Evolutionary conservation across 2,888 invertebrate species (phyloP).

Genomic region (Acleris cristana): DNA sequence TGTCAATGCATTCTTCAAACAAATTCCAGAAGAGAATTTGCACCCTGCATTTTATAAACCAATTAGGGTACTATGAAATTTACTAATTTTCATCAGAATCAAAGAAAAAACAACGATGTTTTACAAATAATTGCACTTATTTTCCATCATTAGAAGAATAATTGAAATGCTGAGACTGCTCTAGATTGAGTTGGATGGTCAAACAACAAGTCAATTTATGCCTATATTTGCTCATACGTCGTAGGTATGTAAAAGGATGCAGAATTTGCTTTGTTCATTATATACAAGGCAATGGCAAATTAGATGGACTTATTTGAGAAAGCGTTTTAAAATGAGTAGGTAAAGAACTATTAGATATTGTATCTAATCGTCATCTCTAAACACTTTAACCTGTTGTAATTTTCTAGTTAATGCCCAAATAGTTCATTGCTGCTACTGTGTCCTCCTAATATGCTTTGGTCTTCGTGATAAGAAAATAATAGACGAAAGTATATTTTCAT

Average conservation of each 20-base stretch:
- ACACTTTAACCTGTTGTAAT: neutral
- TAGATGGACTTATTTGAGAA: slow-evolving; percentile 16
- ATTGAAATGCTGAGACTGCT: neutral
- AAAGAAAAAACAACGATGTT: no score
- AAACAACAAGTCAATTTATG: slow-evolving; percentile 15
- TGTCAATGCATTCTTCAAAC: no score
- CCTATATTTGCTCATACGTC: slow-evolving; percentile 13
- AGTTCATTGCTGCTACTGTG: no score
- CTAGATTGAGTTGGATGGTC: neutral
- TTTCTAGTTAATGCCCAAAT: neutral
- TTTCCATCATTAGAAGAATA: slow-evolving; percentile 3
- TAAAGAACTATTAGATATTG: neutral
- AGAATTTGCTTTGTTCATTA: slow-evolving; percentile 22
- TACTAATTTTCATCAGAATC: no score
- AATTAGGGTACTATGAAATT: no score
- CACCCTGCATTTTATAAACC: no score
- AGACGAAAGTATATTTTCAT: no score
- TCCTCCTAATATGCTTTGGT: no score
- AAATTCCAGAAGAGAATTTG: no score
- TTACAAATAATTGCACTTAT: no score
- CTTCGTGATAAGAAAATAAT: no score
- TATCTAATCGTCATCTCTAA: no score
- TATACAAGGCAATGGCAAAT: slow-evolving; percentile 15
- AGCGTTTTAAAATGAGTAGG: neutral
- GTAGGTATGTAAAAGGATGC: slow-evolving; percentile 14